These are phyloP conservation scores for Diloba caeruleocephala DNA, from an alignment of 2,888 invertebrate species.

Conservation along the genomic window DNA sequence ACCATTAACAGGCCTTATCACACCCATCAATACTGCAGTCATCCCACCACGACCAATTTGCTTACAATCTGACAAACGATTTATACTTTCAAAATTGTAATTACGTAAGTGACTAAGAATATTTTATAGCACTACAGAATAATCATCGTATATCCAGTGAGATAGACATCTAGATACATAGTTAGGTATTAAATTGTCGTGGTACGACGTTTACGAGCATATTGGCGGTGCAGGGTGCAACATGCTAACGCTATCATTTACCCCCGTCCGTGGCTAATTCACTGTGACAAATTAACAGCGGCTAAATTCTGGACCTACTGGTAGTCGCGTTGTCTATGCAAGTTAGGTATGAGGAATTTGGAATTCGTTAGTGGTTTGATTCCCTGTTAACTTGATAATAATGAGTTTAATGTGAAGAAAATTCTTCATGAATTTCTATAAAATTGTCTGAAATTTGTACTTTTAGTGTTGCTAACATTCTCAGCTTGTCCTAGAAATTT, in stretches of 20 bases:
- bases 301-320: slow-evolving; percentile 80
- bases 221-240: slow-evolving; percentile 87
- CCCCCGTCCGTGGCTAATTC: slow-evolving; percentile 86
- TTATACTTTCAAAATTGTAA: slow-evolving; percentile 45
- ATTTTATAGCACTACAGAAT: slow-evolving; percentile 52
- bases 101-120: slow-evolving; percentile 55
- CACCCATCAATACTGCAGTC: slow-evolving; percentile 21
- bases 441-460: too few species aligned
- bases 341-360: slow-evolving; percentile 23
- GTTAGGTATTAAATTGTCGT: slow-evolving; percentile 84
- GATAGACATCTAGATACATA: slow-evolving; percentile 78
- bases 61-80: slow-evolving; percentile 31
- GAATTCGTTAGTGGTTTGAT: slow-evolving; percentile 10
- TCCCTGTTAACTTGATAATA: too few species aligned
- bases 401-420: background rate
- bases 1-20: slow-evolving; percentile 5
- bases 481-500: too few species aligned
- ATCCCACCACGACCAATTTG: slow-evolving; percentile 34
- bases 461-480: too few species aligned
- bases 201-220: slow-evolving; percentile 84
- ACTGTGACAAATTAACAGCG: slow-evolving; percentile 88
- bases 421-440: too few species aligned
- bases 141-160: slow-evolving; percentile 60
- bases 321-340: slow-evolving; percentile 34
- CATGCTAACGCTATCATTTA: slow-evolving; percentile 87